Conservation (phyloP, 2,797 vertebrate species). For the Morelia viridis region DNA sequence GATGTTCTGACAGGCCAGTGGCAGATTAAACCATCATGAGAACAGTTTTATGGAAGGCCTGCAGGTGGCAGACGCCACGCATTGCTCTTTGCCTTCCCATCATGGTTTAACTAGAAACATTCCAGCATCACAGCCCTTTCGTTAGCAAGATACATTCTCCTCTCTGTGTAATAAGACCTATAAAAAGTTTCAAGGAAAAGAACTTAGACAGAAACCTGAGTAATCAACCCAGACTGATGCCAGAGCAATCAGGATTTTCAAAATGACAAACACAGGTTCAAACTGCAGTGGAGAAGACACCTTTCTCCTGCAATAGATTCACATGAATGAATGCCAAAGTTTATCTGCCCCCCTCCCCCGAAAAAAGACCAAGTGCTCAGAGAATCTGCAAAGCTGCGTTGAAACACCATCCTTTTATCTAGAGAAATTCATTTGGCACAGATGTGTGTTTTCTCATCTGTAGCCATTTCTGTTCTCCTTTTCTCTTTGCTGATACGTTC, state of each 20-base stretch:
- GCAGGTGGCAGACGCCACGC: constrained; percentile 55
- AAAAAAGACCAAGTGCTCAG: background rate
- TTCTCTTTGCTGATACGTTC: background rate
- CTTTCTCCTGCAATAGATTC: background rate
- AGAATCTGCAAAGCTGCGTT: background rate
- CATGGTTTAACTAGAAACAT: background rate
- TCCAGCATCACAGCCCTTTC: background rate
- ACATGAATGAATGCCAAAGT: background rate
- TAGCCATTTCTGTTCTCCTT: background rate
- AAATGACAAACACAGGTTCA: background rate
- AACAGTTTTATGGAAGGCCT: constrained; percentile 46
- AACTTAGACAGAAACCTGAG: background rate
- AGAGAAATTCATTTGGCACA: background rate
- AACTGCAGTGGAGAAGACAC: background rate
- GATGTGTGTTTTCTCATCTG: background rate
- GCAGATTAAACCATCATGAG: constrained; percentile 29
- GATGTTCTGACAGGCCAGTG: constrained; percentile 37
- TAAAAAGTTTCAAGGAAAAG: constrained; percentile 7
- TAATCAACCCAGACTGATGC: background rate
- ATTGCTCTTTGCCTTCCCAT: constrained; percentile 25
- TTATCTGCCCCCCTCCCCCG: background rate
- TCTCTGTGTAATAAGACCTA: constrained; percentile 17
- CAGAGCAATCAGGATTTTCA: background rate
- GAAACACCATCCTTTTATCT: background rate
- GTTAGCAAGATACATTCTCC: constrained; percentile 29